Percentiles rank a stretch among this genome's conserved stretches.
Conservation (phyloP, 2,113 vertebrate species). For the Corythoichthys intestinalis region DNA sequence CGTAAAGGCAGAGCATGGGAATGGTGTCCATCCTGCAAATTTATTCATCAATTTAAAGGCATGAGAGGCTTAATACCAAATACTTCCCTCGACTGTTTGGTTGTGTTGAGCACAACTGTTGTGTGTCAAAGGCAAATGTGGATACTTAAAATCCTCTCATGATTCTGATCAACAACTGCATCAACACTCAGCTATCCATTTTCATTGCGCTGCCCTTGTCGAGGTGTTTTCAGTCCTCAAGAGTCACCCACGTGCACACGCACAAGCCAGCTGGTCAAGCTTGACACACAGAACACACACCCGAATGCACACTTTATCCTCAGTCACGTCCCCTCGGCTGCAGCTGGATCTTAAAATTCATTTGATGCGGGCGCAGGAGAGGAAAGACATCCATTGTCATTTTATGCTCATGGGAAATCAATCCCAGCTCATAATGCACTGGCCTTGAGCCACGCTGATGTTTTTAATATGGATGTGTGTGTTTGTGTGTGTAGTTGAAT, state of each 20-base stretch:
- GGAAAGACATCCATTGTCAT: conserved; percentile 37
- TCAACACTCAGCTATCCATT: conserved; percentile 34
- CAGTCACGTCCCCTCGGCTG: conserved; percentile 41
- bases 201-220: conserved; percentile 37
- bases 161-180: neutral
- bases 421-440: conserved; percentile 26
- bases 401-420: conserved; percentile 49
- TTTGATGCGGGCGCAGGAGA: conserved; percentile 31
- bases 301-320: conserved; percentile 17
- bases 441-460: neutral
- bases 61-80: neutral
- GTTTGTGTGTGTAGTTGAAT: neutral
- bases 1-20: no score
- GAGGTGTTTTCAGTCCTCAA: conserved; percentile 33
- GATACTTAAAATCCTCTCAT: neutral
- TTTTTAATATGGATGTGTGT: conserved; percentile 5
- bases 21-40: neutral
- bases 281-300: neutral
- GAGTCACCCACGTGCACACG: conserved; percentile 32
- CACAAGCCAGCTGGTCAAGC: conserved; percentile 11
- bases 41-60: neutral
- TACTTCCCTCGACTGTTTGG: neutral
- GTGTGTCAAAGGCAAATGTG: neutral
- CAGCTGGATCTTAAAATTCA: conserved; percentile 47
- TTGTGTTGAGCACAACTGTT: neutral